phyloP scores from a whole-genome alignment of 1,140 invertebrate species.

The Trichoplusia ni region DNA sequence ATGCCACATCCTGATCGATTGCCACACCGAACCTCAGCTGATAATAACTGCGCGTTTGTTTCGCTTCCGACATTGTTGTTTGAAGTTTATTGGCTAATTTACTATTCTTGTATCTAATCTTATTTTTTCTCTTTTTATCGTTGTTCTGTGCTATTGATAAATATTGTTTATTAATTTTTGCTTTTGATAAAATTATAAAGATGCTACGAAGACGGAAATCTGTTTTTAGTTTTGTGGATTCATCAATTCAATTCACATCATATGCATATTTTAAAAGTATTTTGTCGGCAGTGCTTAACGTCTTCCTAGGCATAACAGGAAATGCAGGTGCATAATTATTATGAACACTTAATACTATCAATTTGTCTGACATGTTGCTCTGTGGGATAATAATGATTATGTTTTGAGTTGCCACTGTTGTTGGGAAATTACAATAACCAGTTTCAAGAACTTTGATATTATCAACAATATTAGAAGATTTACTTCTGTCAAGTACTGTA shows the following conservation, averaged over 20 bases:
- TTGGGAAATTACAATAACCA: background rate
- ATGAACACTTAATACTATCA: slow-evolving; percentile 4
- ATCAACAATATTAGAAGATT: background rate
- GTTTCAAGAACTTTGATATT: background rate
- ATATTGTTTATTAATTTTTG: slow-evolving; percentile 5
- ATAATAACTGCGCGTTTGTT: slow-evolving; percentile 25
- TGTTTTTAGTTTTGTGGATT: too few relatives aligned
- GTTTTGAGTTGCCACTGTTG: background rate
- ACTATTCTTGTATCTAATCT: too few relatives aligned
- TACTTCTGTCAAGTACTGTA: background rate
- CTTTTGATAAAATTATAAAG: background rate
- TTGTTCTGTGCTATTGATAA: background rate
- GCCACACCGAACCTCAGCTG: slow-evolving; percentile 29
- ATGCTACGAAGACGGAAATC: too few relatives aligned
- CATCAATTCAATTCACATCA: too few relatives aligned
- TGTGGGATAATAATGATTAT: slow-evolving; percentile 7
- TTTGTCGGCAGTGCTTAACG: background rate
- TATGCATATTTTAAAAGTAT: too few relatives aligned
- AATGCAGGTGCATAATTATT: slow-evolving; percentile 7
- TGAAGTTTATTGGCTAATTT: slow-evolving; percentile 9
- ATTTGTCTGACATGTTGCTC: background rate
- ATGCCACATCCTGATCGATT: slow-evolving; percentile 41
- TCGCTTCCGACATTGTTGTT: slow-evolving; percentile 29
- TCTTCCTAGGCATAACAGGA: background rate
- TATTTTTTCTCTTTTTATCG: slow-evolving; percentile 6